Evolutionary conservation across 2,888 invertebrate genomes (phyloP), one percentile per base, ranked within the genome.

Genomic region (Andrena bicolor): DNA sequence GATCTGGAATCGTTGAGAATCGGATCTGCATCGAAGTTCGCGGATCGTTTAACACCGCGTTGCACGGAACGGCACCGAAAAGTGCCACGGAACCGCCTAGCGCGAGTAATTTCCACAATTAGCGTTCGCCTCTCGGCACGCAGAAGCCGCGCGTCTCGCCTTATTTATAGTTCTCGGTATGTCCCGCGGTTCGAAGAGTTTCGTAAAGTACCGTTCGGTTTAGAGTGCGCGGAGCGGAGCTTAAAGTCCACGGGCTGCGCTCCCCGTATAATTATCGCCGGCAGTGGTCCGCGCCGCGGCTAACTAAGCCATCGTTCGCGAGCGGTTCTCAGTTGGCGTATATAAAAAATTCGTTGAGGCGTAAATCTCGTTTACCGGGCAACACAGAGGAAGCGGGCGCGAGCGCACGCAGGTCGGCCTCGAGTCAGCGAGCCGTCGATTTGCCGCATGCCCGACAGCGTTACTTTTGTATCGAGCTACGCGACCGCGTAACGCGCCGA

Each of bases 151-250:
- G 60, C 58, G 65, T 64, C 53, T 32, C n/a, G 65, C 71, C 80
- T 80, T 80, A 80, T 80, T 80, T 79, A 80, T 80, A 80, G 80
- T 80, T 30, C 51, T 26, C 65, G 79, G 80, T 71, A 71, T 71
- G 80, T 79, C 79, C 66, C 80, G 56, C 48, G 65, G 66, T 80
- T 80, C 51, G 48, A 66, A 79, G 23, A 23, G 63, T 75, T 78
- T 69, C 75, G 61, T 26, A 16, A 69, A 75, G 78, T 75, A 68
- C 48, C 75, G 78, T 78, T 56, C 53, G 65, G 23, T 32, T 48
- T 23, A 16, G 41, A 26, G 65, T 35, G 41, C 72, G 23, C 41
- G 66, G 30, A 28, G 32, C 32, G 26, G 26, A 16, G 49, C 53
- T 30, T 63, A 13, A n/a, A 48, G 16, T 68, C 8, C 64, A 20